phyloP scores from a whole-genome alignment of 37 sponge, comb jelly and placozoan species.

The Diacarnus erythraeanus region DNA sequence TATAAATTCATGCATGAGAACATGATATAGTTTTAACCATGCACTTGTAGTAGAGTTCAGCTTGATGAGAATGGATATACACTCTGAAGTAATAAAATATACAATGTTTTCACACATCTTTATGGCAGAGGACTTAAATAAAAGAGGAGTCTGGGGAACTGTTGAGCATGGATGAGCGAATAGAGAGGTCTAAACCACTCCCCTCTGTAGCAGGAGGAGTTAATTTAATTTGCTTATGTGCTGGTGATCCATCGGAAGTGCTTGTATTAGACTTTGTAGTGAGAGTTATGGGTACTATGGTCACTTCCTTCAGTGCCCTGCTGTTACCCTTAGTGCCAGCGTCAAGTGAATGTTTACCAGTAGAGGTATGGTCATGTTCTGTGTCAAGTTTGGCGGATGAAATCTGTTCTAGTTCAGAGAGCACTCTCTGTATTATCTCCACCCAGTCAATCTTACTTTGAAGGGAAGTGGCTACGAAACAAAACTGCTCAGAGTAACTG shows the following conservation, averaged over 20 bases:
- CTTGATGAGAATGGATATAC: too few relatives aligned
- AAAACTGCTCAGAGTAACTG: neutral
- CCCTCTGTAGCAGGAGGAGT: neutral
- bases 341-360: neutral
- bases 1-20: too few relatives aligned
- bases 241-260: neutral
- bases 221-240: neutral
- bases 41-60: neutral
- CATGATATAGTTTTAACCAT: neutral
- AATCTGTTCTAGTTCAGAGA: neutral
- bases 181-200: conserved; percentile 5
- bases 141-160: neutral
- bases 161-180: conserved; percentile 18
- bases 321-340: neutral
- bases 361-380: neutral
- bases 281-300: conserved; percentile 11
- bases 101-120: neutral
- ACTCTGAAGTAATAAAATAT: too few relatives aligned
- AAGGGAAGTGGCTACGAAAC: neutral
- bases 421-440: conserved; percentile 15
- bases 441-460: conserved; percentile 44
- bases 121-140: neutral
- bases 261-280: neutral
- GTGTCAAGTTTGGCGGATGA: neutral
- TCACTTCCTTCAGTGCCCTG: conserved; percentile 27